Conservation (phyloP, 2,888 invertebrate genomes). For the Kuschelorhynchus macadamiae region DNA sequence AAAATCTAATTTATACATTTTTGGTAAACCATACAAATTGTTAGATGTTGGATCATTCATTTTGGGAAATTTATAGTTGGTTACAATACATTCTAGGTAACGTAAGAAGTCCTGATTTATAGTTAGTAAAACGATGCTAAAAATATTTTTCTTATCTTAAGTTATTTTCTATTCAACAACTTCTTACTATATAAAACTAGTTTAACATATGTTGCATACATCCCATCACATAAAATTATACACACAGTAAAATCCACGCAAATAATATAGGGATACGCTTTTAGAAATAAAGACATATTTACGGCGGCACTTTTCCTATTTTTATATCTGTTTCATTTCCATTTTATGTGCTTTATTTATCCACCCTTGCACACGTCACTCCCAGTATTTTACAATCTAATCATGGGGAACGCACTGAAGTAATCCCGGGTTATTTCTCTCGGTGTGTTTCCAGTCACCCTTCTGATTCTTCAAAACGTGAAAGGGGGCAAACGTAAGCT, state of each 20-base stretch:
- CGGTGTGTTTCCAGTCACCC: conserved; percentile 63
- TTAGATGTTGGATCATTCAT: too few relatives aligned
- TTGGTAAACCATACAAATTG: too few relatives aligned
- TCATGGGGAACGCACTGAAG: conserved; percentile 71
- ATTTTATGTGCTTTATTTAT: conserved; percentile 71
- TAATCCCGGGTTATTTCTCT: conserved; percentile 71
- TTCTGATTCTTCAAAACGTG: conserved; percentile 33
- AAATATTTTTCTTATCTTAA: too few relatives aligned
- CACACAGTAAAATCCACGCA: conserved; percentile 35
- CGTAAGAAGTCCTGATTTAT: too few relatives aligned
- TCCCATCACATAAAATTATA: conserved; percentile 32
- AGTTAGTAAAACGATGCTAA: too few relatives aligned
- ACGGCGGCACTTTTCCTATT: conserved; percentile 68
- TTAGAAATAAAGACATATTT: conserved; percentile 61
- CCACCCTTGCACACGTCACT: conserved; percentile 71
- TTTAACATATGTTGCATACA: conserved; percentile 4
- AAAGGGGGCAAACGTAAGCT: conserved; percentile 35
- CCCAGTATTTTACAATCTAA: conserved; percentile 73
- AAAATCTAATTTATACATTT: too few relatives aligned
- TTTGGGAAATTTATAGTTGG: too few relatives aligned
- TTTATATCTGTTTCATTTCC: conserved; percentile 70
- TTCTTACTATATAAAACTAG: too few relatives aligned
- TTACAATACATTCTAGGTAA: too few relatives aligned
- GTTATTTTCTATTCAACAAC: too few relatives aligned
- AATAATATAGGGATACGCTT: conserved; percentile 44